Evolutionary conservation across 2,113 vertebrate species (phyloP).

Genomic region (Vombatus ursinus): DNA sequence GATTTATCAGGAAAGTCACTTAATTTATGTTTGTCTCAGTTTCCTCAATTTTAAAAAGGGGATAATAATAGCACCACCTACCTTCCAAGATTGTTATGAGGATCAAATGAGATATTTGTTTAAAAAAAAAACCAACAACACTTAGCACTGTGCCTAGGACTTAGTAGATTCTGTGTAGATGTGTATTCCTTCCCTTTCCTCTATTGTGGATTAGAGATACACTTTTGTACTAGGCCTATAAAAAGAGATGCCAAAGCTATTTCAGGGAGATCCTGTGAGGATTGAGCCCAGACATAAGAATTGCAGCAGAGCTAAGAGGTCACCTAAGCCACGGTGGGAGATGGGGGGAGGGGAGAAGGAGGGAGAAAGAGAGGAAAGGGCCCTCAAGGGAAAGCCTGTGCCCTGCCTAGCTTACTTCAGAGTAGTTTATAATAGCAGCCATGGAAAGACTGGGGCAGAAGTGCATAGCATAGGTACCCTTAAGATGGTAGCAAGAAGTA

Average conservation of each 20-base stretch:
- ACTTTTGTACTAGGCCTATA: not conserved
- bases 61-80: too few relatives aligned
- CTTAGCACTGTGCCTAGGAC: not conserved
- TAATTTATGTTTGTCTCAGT: too few relatives aligned
- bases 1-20: too few relatives aligned
- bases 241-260: not conserved
- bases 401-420: not conserved
- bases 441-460: not conserved
- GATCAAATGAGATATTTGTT: too few relatives aligned
- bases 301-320: not conserved
- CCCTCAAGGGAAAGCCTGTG: not conserved
- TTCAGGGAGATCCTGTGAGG: not conserved
- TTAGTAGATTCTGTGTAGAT: too few relatives aligned
- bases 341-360: not conserved
- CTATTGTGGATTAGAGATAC: not conserved
- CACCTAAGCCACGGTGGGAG: not conserved
- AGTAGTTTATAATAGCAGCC: not conserved
- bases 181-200: not conserved
- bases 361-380: not conserved
- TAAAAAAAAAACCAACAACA: not conserved
- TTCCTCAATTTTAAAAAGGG: too few relatives aligned
- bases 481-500: not conserved
- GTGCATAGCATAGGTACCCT: not conserved
- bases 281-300: not conserved
- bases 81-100: too few relatives aligned